These are phyloP conservation scores for Oikopleura dioica DNA, from an alignment of 23 tunicate species.

Conservation along the genomic window DNA sequence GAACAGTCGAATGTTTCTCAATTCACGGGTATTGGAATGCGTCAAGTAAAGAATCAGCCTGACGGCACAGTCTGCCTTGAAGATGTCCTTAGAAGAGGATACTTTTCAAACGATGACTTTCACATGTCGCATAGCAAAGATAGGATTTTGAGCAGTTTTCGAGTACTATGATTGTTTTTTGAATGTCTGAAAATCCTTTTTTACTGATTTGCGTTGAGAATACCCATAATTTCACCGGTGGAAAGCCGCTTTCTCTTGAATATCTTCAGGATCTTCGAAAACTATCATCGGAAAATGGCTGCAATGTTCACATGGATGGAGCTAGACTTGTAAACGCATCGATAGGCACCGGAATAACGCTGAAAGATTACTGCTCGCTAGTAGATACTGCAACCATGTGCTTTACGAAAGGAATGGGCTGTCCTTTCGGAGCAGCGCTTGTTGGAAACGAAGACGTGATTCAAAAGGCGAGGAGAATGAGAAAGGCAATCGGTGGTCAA, in stretches of 20 bases:
- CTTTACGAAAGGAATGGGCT: not conserved
- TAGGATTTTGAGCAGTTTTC: too few relatives aligned
- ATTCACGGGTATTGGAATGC: not conserved
- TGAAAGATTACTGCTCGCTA: not conserved
- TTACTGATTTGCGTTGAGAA: not conserved
- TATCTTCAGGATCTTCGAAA: not conserved
- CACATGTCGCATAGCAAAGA: not conserved
- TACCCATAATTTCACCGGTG: not conserved
- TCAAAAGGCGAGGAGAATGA: not conserved
- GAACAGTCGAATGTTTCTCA: constrained; percentile 3
- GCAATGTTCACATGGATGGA: not conserved
- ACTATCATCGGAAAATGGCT: not conserved
- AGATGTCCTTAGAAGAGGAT: not conserved
- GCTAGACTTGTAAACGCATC: not conserved
- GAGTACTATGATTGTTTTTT: too few relatives aligned
- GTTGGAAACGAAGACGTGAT: not conserved
- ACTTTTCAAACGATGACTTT: not conserved
- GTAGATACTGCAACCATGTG: not conserved
- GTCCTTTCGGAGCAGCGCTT: not conserved
- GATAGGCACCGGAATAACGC: not conserved
- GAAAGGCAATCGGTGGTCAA: constrained; percentile 9
- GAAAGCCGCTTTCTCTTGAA: not conserved
- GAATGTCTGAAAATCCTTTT: too few relatives aligned
- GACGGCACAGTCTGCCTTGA: not conserved
- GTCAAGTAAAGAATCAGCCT: not conserved